Conservation (phyloP, 2,797 vertebrate species). For the Neopelma chrysocephalum region DNA sequence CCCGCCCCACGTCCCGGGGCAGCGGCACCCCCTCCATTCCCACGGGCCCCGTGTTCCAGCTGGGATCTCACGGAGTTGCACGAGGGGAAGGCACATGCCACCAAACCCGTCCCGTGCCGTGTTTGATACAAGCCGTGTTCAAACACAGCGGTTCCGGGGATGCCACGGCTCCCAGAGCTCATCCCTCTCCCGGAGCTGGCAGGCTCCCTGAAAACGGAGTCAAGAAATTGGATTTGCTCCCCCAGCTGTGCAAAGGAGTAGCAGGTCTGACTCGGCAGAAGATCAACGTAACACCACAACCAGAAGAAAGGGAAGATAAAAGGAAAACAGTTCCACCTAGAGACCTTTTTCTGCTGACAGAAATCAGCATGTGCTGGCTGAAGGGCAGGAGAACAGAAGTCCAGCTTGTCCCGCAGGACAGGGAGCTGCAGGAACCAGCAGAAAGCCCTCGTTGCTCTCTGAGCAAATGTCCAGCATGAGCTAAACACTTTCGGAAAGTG, state of each 20-base stretch:
- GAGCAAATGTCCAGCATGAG: neutral
- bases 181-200: neutral
- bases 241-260: neutral
- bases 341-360: neutral
- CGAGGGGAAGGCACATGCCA: neutral
- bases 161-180: accelerated
- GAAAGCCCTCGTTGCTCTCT: neutral
- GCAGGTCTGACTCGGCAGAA: neutral
- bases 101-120: neutral
- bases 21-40: neutral
- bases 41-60: accelerated
- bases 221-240: neutral
- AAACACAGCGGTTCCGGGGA: neutral
- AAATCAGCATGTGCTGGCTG: neutral
- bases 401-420: neutral
- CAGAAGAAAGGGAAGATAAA: neutral
- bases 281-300: neutral
- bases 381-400: neutral
- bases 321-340: neutral
- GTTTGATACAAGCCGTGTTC: neutral
- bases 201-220: neutral
- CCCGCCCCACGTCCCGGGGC: neutral
- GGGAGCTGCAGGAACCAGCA: neutral
- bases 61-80: neutral
- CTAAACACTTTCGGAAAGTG: neutral